Conservation (phyloP, 2,797 vertebrate genomes). For the Morus bassanus region DNA sequence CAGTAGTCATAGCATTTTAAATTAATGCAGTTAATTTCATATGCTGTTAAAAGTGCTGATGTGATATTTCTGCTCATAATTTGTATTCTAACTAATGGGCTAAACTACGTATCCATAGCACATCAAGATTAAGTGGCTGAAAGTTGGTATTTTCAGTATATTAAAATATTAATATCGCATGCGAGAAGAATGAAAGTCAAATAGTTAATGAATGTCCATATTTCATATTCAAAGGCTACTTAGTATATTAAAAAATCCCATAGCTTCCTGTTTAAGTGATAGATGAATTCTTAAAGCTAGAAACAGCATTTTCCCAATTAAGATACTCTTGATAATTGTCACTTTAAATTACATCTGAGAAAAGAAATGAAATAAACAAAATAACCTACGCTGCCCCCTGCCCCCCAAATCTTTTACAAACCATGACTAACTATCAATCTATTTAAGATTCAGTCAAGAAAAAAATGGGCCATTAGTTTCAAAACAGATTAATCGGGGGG, state of each 20-base stretch:
- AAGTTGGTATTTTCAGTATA: not conserved
- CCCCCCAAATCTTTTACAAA: not conserved
- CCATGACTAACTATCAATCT: not conserved
- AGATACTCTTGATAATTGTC: not conserved
- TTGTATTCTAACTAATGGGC: not conserved
- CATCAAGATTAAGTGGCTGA: not conserved
- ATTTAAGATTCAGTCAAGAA: not conserved
- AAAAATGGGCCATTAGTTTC: not conserved
- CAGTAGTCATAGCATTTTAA: not conserved
- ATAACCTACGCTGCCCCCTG: not conserved
- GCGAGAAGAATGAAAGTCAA: not conserved
- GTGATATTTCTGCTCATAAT: not conserved
- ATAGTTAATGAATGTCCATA: not conserved
- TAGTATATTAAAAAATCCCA: not conserved
- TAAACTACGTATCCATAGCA: not conserved
- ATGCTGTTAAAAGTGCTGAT: conserved; percentile 6
- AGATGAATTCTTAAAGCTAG: not conserved
- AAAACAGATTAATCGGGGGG: not conserved
- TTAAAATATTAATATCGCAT: not conserved
- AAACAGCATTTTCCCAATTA: not conserved
- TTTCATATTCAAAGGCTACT: not conserved
- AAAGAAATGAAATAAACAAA: not conserved
- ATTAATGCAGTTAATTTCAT: not conserved
- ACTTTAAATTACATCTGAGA: not conserved
- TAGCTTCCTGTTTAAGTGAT: not conserved